Evolutionary conservation across 2,888 invertebrate genomes (phyloP), one percentile per base, ranked within the genome.

Genomic region (Parnassius apollo): DNA sequence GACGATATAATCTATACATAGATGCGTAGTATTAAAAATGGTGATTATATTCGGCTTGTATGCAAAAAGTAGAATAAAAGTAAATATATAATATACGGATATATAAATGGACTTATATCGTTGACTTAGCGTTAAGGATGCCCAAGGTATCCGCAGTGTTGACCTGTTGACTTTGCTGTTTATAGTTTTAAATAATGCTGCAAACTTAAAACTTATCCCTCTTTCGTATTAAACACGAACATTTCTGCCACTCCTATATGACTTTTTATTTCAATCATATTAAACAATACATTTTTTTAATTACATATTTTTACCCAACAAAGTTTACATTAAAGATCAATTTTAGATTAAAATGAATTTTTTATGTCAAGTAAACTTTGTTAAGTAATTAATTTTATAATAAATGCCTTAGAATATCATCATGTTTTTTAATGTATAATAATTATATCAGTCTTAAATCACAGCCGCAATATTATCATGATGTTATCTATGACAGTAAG

Each of bases 181-280:
- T 80, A 78, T 75, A 75, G 11, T 63, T 75, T 75, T 79, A 75
- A 78, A 73, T 73, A 72, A 73, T 72, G 86, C 89, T 91, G 89
- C 85, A 88, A 88, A 86, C 86, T 90, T 69, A 82, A 85, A 83
- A 90, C 91, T 90, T 88, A 90, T 91, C 89, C 91, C 91, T 90
- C 88, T 82, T 77, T 81, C 75, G 75, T 78, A 73, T 73, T 75
- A 77, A 70, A 71, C 70, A 72, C 72, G 67, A 71, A 72, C 70
- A 70, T 69, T 70, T 67, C 71, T 73, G 71, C 70, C 70, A 70
- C 70, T 68, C 66, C 68, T 72, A 70, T 69, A 64, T 59, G 61
- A 42, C 57, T 64, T 56, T 55, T 61, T 62, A 51, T 62, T 57
- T 57, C 13, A 59, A 49, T 55, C 12, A 49, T 51, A 63, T 59